phyloP scores from a whole-genome alignment of 92 coral and sea anemone species.

The Phenganax marumi region DNA sequence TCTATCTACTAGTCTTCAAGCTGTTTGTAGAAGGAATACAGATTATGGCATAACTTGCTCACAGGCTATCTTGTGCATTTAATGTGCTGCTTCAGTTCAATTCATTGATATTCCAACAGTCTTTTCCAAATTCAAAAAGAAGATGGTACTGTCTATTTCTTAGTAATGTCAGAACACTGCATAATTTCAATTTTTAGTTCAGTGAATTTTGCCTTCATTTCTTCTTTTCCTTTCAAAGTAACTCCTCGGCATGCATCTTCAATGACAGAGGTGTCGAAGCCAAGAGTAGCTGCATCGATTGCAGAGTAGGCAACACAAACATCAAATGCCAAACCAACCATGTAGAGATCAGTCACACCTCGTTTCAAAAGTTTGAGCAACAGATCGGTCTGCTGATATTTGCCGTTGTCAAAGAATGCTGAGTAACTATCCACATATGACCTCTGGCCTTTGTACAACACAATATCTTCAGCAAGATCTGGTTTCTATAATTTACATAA shows the following conservation, averaged over 20 bases:
- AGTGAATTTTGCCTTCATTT: slow-evolving; percentile 53
- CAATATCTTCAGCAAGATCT: slow-evolving; percentile 55
- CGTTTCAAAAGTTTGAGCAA: slow-evolving; percentile 61
- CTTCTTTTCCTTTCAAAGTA: slow-evolving; percentile 50
- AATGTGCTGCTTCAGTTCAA: too few species aligned
- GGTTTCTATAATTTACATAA: slow-evolving; percentile 52
- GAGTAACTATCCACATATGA: slow-evolving; percentile 84
- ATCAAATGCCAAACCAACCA: slow-evolving; percentile 88
- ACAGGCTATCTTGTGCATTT: too few species aligned
- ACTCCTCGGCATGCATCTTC: slow-evolving; percentile 77
- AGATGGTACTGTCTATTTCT: background rate
- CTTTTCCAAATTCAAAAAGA: too few species aligned
- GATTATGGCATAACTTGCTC: too few species aligned
- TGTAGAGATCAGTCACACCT: slow-evolving; percentile 71
- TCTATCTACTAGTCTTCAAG: too few species aligned
- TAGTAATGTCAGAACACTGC: slow-evolving; percentile 54
- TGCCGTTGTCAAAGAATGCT: slow-evolving; percentile 82
- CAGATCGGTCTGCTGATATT: slow-evolving; percentile 58
- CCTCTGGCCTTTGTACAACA: slow-evolving; percentile 62
- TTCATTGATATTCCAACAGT: too few species aligned
- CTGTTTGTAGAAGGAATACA: too few species aligned
- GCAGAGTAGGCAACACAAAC: slow-evolving; percentile 76
- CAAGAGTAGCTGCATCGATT: slow-evolving; percentile 70
- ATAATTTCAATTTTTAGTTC: slow-evolving; percentile 58
- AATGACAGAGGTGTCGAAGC: slow-evolving; percentile 71